Base-by-base conservation (phyloP, 2,797 vertebrate species). In the Sciaenops ocellatus region DNA sequence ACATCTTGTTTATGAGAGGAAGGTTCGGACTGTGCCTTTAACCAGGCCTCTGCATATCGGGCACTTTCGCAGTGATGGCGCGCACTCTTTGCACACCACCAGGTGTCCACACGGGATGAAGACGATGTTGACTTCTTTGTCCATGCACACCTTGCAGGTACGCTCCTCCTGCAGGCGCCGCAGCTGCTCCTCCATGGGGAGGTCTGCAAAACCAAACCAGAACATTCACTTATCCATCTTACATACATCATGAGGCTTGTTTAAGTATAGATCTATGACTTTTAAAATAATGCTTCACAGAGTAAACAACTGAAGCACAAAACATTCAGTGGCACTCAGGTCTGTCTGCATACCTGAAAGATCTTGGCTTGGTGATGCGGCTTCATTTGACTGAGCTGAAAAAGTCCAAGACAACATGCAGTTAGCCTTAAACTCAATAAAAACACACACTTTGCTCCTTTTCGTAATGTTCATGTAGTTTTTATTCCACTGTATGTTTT, bases 121-220 rank as follows among this genome's bases (percentile, higher is more conserved):
- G 70, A 99, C 98, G 15, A 99, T 96, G 89, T 97, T 99, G 83
- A 99, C 98, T 86, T 99, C 98, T 91, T 96, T 98, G 87, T 99
- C 98, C 98, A 99, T 99, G 80, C 98, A 99, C 81, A 99, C 98
- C 93, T 99, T 99, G 90, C 98, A 99, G 1, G 97, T 99, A 47
- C 98, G 95, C 92, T 99, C 98, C 76, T 99, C 98, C 81, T 99
- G 98, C 72, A 99, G 34, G 44, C 98, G 95, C 71, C 98, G 94
- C 68, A 99, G 75, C 71, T 99, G 98, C 80, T 99, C 98, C 89
- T 99, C 98, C 96, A 99, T 96, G 6, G 98, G 97, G 48, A 99
- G 94, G 79, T 98, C 98, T 99, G 86, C 60, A 86, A 62, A 68
- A 22, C n/a, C 34, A 18, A 4, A 22, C n/a, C 13, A 42, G 48